Evolutionary conservation across 2,888 invertebrate genomes (phyloP).

Genomic region (Monochamus alternatus): DNA sequence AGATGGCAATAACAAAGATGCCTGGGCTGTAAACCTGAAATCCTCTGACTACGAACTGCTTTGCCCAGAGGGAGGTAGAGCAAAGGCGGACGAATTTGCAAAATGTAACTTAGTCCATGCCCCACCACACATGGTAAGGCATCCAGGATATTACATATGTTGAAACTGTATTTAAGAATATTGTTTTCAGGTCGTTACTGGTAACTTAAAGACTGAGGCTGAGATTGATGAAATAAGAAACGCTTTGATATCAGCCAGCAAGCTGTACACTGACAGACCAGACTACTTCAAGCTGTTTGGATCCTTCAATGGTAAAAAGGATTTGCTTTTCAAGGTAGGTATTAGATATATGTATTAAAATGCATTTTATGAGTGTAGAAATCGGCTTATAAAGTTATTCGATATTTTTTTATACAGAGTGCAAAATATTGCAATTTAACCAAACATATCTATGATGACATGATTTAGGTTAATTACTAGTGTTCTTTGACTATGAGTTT

Average conservation of each 20-base stretch:
- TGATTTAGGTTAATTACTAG: too few relatives aligned
- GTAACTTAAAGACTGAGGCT: constrained; percentile 65
- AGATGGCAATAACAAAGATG: constrained; percentile 76
- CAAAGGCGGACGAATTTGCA: constrained; percentile 72
- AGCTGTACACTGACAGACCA: constrained; percentile 73
- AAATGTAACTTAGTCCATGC: constrained; percentile 76
- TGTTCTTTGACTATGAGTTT: too few relatives aligned
- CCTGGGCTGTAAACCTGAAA: constrained; percentile 71
- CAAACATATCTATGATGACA: too few relatives aligned
- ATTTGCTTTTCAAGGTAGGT: constrained; percentile 74
- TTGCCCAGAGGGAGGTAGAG: constrained; percentile 77
- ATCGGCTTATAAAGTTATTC: too few relatives aligned
- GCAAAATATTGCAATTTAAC: too few relatives aligned
- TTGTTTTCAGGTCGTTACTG: constrained; percentile 67
- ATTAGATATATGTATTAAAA: neutral
- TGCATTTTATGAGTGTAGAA: too few relatives aligned
- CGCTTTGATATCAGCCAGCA: constrained; percentile 76
- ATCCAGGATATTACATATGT: neutral
- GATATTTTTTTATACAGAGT: too few relatives aligned
- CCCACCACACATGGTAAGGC: constrained; percentile 74
- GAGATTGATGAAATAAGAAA: constrained; percentile 76
- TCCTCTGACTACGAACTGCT: constrained; percentile 76
- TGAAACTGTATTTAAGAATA: neutral
- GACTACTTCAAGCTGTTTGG: constrained; percentile 81
- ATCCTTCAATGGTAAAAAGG: constrained; percentile 71